Conservation (phyloP, 2,797 vertebrate species). For the Odontamblyopus lacepedii region DNA sequence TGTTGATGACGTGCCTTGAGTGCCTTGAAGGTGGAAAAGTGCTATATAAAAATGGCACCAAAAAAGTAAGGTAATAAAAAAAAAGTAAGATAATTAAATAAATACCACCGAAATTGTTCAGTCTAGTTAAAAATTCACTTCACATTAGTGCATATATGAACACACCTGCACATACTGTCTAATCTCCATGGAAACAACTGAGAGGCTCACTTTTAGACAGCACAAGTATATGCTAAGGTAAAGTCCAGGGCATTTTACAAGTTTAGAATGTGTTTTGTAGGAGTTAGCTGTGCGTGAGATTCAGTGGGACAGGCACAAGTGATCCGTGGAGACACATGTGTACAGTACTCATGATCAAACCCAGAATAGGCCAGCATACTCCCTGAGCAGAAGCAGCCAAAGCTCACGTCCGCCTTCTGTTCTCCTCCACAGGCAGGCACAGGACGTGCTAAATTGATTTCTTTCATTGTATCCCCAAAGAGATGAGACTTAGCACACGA, state of each 20-base stretch:
- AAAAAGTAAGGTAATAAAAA: no score
- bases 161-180: not conserved
- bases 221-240: not conserved
- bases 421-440: conserved; percentile 66
- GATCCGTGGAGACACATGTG: conserved; percentile 57
- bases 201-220: not conserved
- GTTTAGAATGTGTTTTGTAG: conserved; percentile 15
- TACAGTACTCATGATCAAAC: conserved; percentile 66
- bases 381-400: conserved; percentile 71
- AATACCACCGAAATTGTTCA: no score
- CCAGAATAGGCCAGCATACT: conserved; percentile 65
- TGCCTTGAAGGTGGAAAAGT: no score
- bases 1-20: no score
- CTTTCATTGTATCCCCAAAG: conserved; percentile 65
- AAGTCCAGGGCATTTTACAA: conserved; percentile 15
- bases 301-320: conserved; percentile 30
- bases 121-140: no score
- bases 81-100: no score
- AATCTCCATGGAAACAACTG: not conserved
- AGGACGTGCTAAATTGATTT: conserved; percentile 74
- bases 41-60: no score
- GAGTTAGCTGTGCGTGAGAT: conserved; percentile 20
- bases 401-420: conserved; percentile 72
- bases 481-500: conserved; percentile 52
- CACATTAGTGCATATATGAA: not conserved